A percentile compares a stretch with the other conserved stretches of the same genome.
phyloP scores from a whole-genome alignment of 2,888 invertebrate species.

The Mythimna lalbum region DNA sequence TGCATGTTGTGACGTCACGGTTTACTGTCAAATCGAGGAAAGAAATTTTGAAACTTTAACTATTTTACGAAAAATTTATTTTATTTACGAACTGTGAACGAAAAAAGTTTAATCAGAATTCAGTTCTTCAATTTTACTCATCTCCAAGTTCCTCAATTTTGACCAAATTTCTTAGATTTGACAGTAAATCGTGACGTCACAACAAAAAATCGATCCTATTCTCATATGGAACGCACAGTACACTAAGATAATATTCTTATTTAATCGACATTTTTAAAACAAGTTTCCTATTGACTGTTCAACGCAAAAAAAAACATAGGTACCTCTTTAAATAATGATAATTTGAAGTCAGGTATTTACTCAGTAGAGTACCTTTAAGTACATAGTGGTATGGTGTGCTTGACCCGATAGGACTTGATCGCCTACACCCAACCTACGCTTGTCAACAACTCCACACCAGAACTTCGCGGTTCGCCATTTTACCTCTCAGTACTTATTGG shows the following conservation, averaged over 20 bases:
- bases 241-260: neutral
- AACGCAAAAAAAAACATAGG: neutral
- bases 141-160: no score
- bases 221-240: no score
- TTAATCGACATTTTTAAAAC: neutral
- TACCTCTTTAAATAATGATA: conserved; percentile 1
- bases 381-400: conserved; percentile 45
- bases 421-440: conserved; percentile 65
- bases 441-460: conserved; percentile 49
- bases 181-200: no score
- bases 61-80: no score
- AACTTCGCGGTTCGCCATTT: conserved; percentile 48
- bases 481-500: conserved; percentile 33
- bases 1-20: no score
- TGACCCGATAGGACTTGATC: conserved; percentile 61
- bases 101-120: no score
- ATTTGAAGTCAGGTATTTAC: conserved; percentile 14
- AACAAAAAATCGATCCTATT: no score
- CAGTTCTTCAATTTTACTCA: no score
- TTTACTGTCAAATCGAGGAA: no score
- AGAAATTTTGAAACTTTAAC: no score
- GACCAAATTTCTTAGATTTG: no score
- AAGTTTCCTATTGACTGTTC: neutral
- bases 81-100: no score
- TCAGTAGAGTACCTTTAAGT: conserved; percentile 30